phyloP scores from a whole-genome alignment of 2,113 vertebrate genomes.

The Antechinus flavipes region DNA sequence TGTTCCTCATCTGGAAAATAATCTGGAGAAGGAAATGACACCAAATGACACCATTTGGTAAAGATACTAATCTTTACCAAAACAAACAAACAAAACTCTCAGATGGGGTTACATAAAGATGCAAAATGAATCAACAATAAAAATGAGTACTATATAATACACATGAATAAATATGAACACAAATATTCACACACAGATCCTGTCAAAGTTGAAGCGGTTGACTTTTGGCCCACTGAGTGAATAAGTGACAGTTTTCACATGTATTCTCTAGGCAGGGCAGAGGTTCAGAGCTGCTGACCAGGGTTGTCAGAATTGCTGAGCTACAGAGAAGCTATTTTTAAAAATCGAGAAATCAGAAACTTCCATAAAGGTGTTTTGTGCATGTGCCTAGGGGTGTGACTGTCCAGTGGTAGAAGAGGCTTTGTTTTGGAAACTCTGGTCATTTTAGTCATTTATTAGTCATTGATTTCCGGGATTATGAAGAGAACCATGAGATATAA shows the following conservation, averaged over 20 bases:
- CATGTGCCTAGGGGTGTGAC: background rate
- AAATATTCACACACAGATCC: background rate
- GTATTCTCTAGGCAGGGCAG: constrained; percentile 27
- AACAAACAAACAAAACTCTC: background rate
- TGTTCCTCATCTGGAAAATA: background rate
- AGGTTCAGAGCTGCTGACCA: background rate
- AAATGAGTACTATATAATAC: background rate
- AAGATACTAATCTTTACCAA: background rate
- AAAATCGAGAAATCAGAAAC: constrained; percentile 30
- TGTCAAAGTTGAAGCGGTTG: background rate
- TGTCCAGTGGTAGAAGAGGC: background rate
- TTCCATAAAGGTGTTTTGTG: constrained; percentile 3
- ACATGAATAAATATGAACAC: background rate
- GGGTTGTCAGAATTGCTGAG: background rate
- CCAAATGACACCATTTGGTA: background rate
- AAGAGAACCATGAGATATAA: constrained; percentile 76
- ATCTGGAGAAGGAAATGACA: background rate
- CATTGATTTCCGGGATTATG: constrained; percentile 75
- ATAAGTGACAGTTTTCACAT: constrained; percentile 22
- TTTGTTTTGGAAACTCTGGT: constrained; percentile 25
- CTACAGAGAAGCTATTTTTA: constrained; percentile 40
- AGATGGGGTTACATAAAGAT: background rate
- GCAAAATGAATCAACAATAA: background rate
- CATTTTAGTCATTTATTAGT: constrained; percentile 55
- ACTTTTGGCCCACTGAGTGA: constrained; percentile 6